Evolutionary conservation across 2,888 invertebrate genomes (phyloP), one percentile per base, ranked within the genome.

Genomic region (Spisula subtruncata): DNA sequence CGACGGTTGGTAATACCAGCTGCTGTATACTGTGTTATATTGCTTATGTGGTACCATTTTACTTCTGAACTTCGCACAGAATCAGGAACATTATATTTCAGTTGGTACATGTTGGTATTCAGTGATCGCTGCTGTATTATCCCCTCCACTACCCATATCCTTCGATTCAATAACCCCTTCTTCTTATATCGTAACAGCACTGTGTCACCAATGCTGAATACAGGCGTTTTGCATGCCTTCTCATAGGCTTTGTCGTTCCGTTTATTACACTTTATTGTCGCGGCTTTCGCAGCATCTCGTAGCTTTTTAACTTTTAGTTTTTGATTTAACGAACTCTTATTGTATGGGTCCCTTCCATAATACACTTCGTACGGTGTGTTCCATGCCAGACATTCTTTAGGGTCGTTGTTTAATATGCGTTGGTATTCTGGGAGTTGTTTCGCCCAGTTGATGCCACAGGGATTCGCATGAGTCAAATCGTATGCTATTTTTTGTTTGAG

Each of bases 401-500:
- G 85, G 25, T 41, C n/a, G 71, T 66, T 66, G 25, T 85, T 85
- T 79, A 85, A 51, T 41, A 85, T 85, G 29, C 41, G 85, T 35
- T 85, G 75, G 20, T 85, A 85, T 51, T 79, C 41, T 51, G 85
- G 35, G 10, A 85, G 71, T 20, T 18, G 54, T 54, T 54, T 54
- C 54, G 60, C 60, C 60, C n/a, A 60, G 60, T 60, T 60, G 60
- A 60, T 85, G 20, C 81, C 85, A 32, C 54, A 80, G 25, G 20
- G 29, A 81, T 51, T n/a, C n/a, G 41, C 79, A 80, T 41, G 79
- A 12, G 79, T 79, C 25, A 83, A 79, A 54, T 87, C 87, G 46
- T 79, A 83, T 6, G 41, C 79, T 20, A 79, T 82, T 54, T 90
- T 90, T 79, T 81, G 16, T 83, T 87, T 84, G 32, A 87, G 51